phyloP scores from a whole-genome alignment of 2,113 vertebrate genomes.

The Bombycilla garrulus region DNA sequence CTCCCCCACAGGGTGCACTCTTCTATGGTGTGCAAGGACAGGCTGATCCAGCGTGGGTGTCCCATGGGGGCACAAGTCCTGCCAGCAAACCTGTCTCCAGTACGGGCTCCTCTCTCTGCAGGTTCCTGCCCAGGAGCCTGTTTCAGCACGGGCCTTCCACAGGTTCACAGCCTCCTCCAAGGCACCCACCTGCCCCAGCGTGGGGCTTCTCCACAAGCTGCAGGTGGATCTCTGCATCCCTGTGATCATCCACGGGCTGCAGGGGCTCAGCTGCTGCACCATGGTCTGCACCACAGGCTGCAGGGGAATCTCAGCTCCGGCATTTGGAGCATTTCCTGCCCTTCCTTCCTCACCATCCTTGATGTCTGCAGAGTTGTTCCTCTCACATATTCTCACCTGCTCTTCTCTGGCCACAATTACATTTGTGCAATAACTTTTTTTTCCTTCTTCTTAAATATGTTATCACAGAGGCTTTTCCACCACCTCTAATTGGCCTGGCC shows the following conservation, averaged over 20 bases:
- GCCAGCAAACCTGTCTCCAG: not conserved
- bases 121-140: not conserved
- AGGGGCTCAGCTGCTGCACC: not conserved
- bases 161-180: not conserved
- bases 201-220: accelerated
- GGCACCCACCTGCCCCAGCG: not conserved
- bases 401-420: not conserved
- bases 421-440: not conserved
- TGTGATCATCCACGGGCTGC: not conserved
- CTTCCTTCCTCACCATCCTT: not conserved
- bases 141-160: accelerated
- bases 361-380: not conserved
- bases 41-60: too few relatives aligned
- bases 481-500: too few relatives aligned
- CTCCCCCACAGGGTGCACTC: not conserved
- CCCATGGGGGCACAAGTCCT: not conserved
- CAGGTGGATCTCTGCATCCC: not conserved
- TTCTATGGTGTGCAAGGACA: not conserved
- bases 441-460: not conserved
- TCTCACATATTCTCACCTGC: accelerated
- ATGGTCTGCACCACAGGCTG: accelerated
- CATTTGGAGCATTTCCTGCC: not conserved
- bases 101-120: too few relatives aligned
- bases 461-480: not conserved
- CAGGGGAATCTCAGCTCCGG: not conserved